Base-by-base conservation (phyloP, 2,113 vertebrate genomes). In the Trogon melanurus region DNA sequence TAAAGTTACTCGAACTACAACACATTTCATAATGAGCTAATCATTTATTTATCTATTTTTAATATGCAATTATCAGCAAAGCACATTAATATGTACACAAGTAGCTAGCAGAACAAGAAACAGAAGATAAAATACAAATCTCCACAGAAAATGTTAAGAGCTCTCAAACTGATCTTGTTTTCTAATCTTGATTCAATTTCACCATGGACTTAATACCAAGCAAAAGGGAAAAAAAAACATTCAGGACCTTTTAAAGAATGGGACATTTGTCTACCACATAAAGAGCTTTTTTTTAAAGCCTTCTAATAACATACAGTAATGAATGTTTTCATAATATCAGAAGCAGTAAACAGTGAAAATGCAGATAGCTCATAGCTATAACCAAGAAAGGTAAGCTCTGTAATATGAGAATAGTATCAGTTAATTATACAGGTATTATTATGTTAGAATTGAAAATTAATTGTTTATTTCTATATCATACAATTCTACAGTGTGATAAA, bases 1-100 rank as follows among this genome's bases (percentile, higher is more conserved):
- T 95, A 91, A 93, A 94, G 85, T 56, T 71, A 70, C 72, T 91
- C 29, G 72, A 86, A 81, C 38, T 84, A 88, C 76, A 94, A 86
- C 57, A 87, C 26, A 72, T 79, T 86, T 88, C 30, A 38, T 94
- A 96, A 88, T 41, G 47, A 96, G 85, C 36, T 88, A 94, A 94
- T 91, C 7, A 81, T 67, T 85, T 87, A 97, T 94, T 90, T 79
- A 94, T 86, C 82, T 90, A 48, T 71, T 86, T 96, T 92, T 92
- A 93, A 92, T 86, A 87, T 6, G 66, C 29, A 91, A 47, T 91
- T 92, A 92, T 69, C 62, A 70, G 85, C 69, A 92, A 92, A 93
- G 73, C 41, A 89, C 34, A 78, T 92, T 91, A 90, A 88, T 84
- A 85, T 81, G 57, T 79, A 92, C 27, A 92, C 57, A 93, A 89